Evolutionary conservation across 2,113 vertebrate genomes (phyloP), one percentile per base, ranked within the genome.

Genomic region (Neomonachus schauinslandi): DNA sequence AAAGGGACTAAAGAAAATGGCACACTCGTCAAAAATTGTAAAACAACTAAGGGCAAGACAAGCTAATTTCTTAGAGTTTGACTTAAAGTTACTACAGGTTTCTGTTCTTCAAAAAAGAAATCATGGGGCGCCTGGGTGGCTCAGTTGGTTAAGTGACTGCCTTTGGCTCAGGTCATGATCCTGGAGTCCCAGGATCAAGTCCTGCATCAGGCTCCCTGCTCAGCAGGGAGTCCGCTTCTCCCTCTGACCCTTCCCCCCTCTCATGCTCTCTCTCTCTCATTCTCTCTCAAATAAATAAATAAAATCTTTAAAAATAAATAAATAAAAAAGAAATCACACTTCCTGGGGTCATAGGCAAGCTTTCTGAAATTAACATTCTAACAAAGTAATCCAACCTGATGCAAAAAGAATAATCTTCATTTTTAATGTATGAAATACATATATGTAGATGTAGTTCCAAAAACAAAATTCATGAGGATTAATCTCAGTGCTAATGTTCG

Each of bases 91-190:
- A 79, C 76, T 84, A 14, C 7, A 94, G 46, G 83, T 67, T 83
- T 84, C 87, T 82, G 21, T 69, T 86, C 71, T 83, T 94, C 26
- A 69, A 89, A 97, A 93, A 77, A 86, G n/a, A 89, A 42, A 72
- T 22, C 26, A 80, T 26, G 46, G 46, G 46, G 46, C 46, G 7
- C 46, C 46, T 46, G 46, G 46, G 46, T 46, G 42, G 46, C 46
- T 46, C 46, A 46, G 46, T 9, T 46, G 46, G 46, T 46, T 46
- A 46, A 8, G 46, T 7, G 46, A 46, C 46, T 8, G 46, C 46
- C 7, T 46, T 46, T 7, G 46, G 46, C 46, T 46, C 46, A 46
- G 46, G 46, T 46, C 46, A 46, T 46, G 46, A 46, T 46, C 46
- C 46, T 46, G 46, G 46, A 46, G 7, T 46, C 46, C 46, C 46